phyloP scores from a whole-genome alignment of 2,797 vertebrate species.

The Scarus forsteni region DNA sequence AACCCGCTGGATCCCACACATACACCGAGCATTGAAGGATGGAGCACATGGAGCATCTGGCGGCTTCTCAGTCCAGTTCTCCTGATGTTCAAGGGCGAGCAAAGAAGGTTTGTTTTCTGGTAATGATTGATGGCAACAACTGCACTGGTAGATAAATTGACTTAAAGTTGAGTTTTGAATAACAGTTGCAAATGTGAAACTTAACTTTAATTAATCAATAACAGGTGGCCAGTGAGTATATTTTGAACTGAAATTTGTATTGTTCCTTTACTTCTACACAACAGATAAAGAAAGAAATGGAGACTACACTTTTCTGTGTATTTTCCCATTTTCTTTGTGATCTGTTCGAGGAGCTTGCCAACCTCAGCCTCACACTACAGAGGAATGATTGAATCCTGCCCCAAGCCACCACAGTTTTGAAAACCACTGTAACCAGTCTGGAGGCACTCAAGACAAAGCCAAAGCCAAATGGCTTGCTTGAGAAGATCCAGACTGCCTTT shows the following conservation, averaged over 20 bases:
- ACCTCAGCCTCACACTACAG: conserved; percentile 2
- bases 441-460: too few species aligned
- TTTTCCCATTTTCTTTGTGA: conserved; percentile 33
- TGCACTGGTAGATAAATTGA: background rate
- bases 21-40: conserved; percentile 23
- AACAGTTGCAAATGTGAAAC: background rate
- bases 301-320: background rate
- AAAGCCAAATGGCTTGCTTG: too few species aligned
- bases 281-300: conserved; percentile 6
- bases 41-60: conserved; percentile 36
- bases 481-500: too few species aligned
- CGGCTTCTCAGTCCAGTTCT: conserved; percentile 10
- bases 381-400: too few species aligned
- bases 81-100: conserved; percentile 19
- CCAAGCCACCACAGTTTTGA: too few species aligned
- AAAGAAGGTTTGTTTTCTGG: conserved; percentile 26
- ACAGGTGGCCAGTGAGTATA: too few species aligned
- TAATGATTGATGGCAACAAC: background rate
- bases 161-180: background rate
- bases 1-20: conserved; percentile 26
- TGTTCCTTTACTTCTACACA: too few species aligned
- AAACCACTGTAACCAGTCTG: too few species aligned
- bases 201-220: background rate
- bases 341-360: conserved; percentile 23
- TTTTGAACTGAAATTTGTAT: too few species aligned